Evolutionary conservation across 1,140 invertebrate genomes (phyloP).

Genomic region (Psilanteris sp.): DNA sequence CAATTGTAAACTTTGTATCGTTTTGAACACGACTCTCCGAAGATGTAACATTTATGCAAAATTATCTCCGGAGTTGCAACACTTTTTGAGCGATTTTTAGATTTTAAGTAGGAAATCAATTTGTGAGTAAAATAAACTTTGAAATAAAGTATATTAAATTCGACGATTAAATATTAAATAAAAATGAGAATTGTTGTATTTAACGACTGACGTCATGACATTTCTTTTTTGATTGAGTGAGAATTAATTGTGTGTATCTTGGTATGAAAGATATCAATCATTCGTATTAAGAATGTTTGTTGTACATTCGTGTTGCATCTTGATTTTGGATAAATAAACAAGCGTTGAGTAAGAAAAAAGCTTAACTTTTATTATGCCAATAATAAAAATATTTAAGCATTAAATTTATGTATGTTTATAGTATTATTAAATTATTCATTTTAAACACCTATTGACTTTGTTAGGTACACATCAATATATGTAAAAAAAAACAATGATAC

Average conservation of each 20-base stretch:
- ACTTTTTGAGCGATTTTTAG: constrained; percentile 10
- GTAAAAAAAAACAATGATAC: too few species aligned
- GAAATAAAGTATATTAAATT: constrained; percentile 18
- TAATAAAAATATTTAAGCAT: too few species aligned
- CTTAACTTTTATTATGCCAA: too few species aligned
- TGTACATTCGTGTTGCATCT: constrained; percentile 13
- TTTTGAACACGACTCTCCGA: too few species aligned
- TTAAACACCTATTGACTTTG: too few species aligned
- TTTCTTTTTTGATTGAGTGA: constrained; percentile 16
- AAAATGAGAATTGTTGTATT: constrained; percentile 9
- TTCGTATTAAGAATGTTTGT: too few species aligned
- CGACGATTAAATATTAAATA: constrained; percentile 1
- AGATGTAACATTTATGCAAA: too few species aligned
- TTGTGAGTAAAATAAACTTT: constrained; percentile 20
- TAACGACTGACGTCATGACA: constrained; percentile 17
- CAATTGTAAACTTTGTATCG: too few species aligned
- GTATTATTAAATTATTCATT: too few species aligned
- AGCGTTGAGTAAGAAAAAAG: too few species aligned
- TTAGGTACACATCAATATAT: too few species aligned
- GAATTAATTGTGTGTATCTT: constrained; percentile 1
- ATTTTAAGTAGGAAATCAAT: constrained; percentile 40
- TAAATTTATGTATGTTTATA: too few species aligned
- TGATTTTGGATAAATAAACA: constrained; percentile 16
- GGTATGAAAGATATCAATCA: neutral
- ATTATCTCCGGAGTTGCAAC: constrained; percentile 25